phyloP scores from a whole-genome alignment of 2,113 vertebrate species.

The Hippocampus comes region DNA sequence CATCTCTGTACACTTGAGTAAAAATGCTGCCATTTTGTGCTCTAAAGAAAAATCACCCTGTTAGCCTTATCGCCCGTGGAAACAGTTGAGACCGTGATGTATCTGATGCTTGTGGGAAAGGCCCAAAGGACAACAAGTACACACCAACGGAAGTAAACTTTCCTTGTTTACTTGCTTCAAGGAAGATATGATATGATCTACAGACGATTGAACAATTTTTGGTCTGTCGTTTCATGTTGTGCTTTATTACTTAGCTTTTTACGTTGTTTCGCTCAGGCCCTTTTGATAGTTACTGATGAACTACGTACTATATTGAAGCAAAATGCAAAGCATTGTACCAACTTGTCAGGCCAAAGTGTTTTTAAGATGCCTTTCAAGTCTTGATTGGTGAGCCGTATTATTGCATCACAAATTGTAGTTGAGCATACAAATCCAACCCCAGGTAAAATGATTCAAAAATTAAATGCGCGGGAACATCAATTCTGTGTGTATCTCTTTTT shows the following conservation, averaged over 20 bases:
- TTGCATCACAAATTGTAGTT: background rate
- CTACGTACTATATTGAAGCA: background rate
- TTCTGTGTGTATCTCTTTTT: background rate
- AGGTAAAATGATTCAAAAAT: too few relatives aligned
- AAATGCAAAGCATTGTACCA: background rate
- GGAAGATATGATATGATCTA: background rate
- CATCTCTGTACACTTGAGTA: slow-evolving; percentile 2
- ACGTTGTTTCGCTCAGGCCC: background rate
- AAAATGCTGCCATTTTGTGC: slow-evolving; percentile 17
- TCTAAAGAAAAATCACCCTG: slow-evolving; percentile 29
- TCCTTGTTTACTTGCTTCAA: background rate
- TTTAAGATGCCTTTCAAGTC: background rate
- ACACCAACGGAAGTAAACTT: slow-evolving; percentile 8
- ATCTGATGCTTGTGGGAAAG: slow-evolving; percentile 20
- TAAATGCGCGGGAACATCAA: too few relatives aligned
- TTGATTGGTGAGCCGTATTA: background rate
- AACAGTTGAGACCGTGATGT: slow-evolving; percentile 28
- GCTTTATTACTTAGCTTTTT: background rate
- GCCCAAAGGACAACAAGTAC: slow-evolving; percentile 13
- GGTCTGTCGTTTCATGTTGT: background rate
- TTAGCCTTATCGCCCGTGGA: slow-evolving; percentile 8
- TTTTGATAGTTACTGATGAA: background rate
- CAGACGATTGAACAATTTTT: background rate
- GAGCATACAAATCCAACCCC: too few relatives aligned
- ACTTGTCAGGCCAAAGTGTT: background rate